Evolutionary conservation across 2,888 invertebrate species (phyloP).

Genomic region (Uloborus plumipes): DNA sequence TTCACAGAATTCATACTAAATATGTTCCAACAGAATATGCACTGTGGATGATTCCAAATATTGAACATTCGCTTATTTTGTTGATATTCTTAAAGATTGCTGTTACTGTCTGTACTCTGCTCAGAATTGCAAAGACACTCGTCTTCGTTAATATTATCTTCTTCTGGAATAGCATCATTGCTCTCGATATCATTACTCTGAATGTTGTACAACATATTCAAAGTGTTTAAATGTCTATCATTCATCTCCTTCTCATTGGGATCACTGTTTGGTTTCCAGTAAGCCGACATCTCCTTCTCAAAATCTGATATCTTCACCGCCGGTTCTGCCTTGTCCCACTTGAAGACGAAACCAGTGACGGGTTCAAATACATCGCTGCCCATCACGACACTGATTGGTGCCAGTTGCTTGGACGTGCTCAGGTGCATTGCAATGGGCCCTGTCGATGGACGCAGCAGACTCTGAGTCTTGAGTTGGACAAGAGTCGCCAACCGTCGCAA

Average conservation of each 20-base stretch:
- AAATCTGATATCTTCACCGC: slow-evolving; percentile 45
- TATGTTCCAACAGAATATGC: no score
- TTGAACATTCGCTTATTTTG: no score
- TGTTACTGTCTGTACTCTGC: not conserved
- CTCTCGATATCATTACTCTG: not conserved
- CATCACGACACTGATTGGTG: slow-evolving; percentile 11
- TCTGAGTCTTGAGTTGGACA: slow-evolving; percentile 31
- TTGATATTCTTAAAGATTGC: not conserved
- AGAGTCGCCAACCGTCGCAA: slow-evolving; percentile 15
- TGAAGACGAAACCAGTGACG: slow-evolving; percentile 60
- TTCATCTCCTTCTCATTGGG: slow-evolving; percentile 38
- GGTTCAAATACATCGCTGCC: slow-evolving; percentile 53
- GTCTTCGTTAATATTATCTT: not conserved
- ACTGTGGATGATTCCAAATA: no score
- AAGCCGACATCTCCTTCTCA: slow-evolving; percentile 48
- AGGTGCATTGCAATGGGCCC: slow-evolving; percentile 14
- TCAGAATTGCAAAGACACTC: not conserved
- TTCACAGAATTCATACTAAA: no score
- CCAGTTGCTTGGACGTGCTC: slow-evolving; percentile 10
- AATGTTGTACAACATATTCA: slow-evolving; percentile 54
- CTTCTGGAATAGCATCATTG: not conserved
- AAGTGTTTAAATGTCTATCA: slow-evolving; percentile 44
- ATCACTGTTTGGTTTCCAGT: slow-evolving; percentile 48
- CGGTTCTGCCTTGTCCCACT: slow-evolving; percentile 57
- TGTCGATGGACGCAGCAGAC: slow-evolving; percentile 18